Conservation (phyloP, 2,888 invertebrate genomes). For the Acanthococcus lagerstroemiae region DNA sequence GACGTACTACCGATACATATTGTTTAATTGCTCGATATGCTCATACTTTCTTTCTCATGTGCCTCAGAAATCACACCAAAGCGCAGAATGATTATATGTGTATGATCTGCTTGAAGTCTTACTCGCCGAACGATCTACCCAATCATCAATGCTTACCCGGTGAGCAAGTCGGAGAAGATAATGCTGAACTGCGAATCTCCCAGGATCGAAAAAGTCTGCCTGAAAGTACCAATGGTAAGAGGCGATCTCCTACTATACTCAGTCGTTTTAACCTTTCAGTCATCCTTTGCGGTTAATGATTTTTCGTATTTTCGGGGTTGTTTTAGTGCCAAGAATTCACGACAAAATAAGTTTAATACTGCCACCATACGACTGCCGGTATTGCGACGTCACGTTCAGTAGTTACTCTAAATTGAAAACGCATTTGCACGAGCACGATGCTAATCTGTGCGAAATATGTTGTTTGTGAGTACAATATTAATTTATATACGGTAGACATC, state of each 20-base stretch:
- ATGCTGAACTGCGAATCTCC: no score
- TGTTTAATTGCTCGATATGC: no score
- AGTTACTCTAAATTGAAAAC: constrained; percentile 12
- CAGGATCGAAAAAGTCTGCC: no score
- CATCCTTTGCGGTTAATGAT: no score
- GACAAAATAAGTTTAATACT: constrained; percentile 8
- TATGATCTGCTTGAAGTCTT: not conserved
- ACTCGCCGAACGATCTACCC: not conserved
- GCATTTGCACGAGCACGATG: constrained; percentile 10
- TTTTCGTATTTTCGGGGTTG: no score
- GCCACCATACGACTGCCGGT: constrained; percentile 7
- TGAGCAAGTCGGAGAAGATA: no score
- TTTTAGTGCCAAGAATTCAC: no score
- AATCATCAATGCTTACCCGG: constrained; percentile 3
- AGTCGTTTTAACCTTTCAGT: no score
- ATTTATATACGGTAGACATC: no score
- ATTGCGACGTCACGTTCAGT: not conserved
- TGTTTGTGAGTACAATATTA: not conserved
- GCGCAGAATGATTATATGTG: not conserved
- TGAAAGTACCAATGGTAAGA: no score
- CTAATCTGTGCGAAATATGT: not conserved
- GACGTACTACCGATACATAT: no score
- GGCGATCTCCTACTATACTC: no score
- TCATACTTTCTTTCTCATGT: not conserved
- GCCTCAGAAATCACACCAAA: not conserved